Evolutionary conservation across 2,797 vertebrate genomes (phyloP), one percentile per base, ranked within the genome.

Genomic region (Eremophila alpestris): DNA sequence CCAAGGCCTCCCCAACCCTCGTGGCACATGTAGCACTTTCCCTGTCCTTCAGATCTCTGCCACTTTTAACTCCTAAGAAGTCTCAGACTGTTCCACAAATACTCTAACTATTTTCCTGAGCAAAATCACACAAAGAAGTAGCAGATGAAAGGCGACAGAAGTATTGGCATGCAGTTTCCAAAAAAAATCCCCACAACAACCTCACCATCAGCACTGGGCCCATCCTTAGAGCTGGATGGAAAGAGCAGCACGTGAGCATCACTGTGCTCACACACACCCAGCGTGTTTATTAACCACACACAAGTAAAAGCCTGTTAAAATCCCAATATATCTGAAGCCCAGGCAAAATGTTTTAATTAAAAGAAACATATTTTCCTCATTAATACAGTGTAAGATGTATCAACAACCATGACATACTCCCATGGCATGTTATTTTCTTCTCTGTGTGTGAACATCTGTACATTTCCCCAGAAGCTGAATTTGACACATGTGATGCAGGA

Each of bases 401-500:
- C 87, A 86, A 84, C 68, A 6, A 56, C 87, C 80, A 93, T 64
- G 91, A 94, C 87, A 94, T 78, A 82, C 77, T 96, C 94, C 88
- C 29, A 29, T 96, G 91, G 87, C 89, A 92, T 84, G 86, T 76
- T 92, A 84, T 89, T 88, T 92, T 90, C 82, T 86, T 55, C 89
- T 80, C 89, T 59, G 85, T 68, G 80, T 91, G 93, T 16, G 87
- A 96, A 96, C 95, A 96, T 96, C 95, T 97, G 95, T 91, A 93
- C 83, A 82, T 88, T 96, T 95, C 93, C 96, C 96, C 95, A 96
- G 95, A 94, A 97, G 95, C 91, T 4, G 60, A 90, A 56, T 96
- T 84, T 87, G 89, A 94, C 93, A 97, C 95, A 89, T 93, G 95
- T 83, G 93, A 90, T 90, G 69, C 83, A 94, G 87, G 77, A 96